Percentiles rank a stretch among this genome's conserved stretches.
These are phyloP conservation scores for Rotaria socialis DNA, from an alignment of 2,888 invertebrate species.

Conservation along the genomic window DNA sequence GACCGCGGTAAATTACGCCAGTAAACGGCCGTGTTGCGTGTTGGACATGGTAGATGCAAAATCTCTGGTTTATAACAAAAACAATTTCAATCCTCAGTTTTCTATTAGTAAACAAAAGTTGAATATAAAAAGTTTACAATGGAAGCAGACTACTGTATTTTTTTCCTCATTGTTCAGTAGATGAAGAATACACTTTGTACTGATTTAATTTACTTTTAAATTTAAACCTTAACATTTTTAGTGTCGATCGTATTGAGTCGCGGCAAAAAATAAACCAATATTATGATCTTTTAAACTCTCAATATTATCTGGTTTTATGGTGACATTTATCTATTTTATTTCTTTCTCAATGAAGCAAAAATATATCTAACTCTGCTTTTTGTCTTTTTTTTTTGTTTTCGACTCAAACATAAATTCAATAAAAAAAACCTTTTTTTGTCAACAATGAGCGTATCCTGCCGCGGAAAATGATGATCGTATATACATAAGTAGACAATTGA, in stretches of 20 bases:
- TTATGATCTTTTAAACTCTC: too few relatives aligned
- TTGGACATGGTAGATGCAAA: too few relatives aligned
- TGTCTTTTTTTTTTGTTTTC: neutral
- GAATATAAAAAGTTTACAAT: too few relatives aligned
- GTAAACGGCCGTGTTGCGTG: too few relatives aligned
- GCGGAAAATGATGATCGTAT: neutral
- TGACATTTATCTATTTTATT: neutral
- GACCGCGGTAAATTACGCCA: too few relatives aligned
- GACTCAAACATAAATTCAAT: neutral
- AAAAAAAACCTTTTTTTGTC: neutral
- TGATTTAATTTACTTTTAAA: neutral
- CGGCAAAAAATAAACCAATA: neutral
- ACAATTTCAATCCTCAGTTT: too few relatives aligned
- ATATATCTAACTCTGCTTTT: neutral
- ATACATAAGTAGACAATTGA: conserved; percentile 17
- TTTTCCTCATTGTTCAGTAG: too few relatives aligned
- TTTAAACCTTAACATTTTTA: neutral
- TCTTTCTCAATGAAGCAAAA: too few relatives aligned
- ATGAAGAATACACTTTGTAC: too few relatives aligned
- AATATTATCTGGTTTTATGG: neutral
- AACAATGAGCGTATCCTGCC: neutral
- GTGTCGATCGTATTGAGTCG: neutral
- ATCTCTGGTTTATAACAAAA: too few relatives aligned
- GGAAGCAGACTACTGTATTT: too few relatives aligned
- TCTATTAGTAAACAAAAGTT: too few relatives aligned